Percentiles rank a stretch among this genome's conserved stretches.
These are phyloP conservation scores for Harpalus rubripes DNA, from an alignment of 2,888 invertebrate genomes.

Conservation along the genomic window DNA sequence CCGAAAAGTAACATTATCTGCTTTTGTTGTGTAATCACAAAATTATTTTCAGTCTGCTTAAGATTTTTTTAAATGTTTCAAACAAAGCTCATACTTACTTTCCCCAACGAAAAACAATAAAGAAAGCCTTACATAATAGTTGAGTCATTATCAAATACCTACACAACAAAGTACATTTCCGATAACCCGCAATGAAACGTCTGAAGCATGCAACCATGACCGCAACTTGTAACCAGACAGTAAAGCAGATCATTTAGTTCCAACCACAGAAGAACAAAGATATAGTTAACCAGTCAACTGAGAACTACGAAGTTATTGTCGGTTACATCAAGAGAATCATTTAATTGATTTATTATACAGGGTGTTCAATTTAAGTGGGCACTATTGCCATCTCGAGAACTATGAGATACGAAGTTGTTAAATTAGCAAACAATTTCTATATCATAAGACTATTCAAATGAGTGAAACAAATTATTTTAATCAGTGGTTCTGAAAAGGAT, in stretches of 20 bases:
- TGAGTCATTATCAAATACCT: slow-evolving; percentile 20
- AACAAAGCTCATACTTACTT: background rate
- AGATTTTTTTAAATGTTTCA: too few species aligned
- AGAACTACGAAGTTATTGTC: slow-evolving; percentile 22
- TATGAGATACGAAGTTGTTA: too few species aligned
- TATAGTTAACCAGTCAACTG: slow-evolving; percentile 12
- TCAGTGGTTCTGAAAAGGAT: too few species aligned
- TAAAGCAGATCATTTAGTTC: background rate
- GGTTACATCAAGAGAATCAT: slow-evolving; percentile 29
- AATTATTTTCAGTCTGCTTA: too few species aligned
- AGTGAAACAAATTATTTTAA: too few species aligned
- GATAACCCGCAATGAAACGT: slow-evolving; percentile 20
- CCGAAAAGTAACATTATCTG: too few species aligned
- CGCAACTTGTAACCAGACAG: slow-evolving; percentile 24
- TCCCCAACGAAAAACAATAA: slow-evolving; percentile 23
- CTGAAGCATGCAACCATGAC: slow-evolving; percentile 39
- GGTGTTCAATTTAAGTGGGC: too few species aligned
- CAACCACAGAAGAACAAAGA: slow-evolving; percentile 45
- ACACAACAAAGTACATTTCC: slow-evolving; percentile 31
- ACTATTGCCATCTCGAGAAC: too few species aligned
- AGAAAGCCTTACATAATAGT: slow-evolving; percentile 31
- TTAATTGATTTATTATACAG: background rate
- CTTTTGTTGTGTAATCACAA: too few species aligned
- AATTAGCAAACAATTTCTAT: too few species aligned
- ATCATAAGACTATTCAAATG: too few species aligned